phyloP scores from a whole-genome alignment of 2,888 invertebrate species.

The Callimorpha dominula region DNA sequence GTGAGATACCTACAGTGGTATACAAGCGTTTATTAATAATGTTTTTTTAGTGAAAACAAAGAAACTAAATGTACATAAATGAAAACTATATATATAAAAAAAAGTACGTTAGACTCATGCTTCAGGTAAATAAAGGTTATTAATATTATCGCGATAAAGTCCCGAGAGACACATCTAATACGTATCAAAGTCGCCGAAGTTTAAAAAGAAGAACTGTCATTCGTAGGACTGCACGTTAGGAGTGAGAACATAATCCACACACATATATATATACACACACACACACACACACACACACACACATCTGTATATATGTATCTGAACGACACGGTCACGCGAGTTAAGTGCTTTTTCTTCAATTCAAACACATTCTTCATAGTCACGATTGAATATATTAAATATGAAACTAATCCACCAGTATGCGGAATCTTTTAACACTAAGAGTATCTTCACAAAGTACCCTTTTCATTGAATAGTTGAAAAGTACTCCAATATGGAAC shows the following conservation, averaged over 20 bases:
- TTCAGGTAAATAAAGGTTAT: not conserved
- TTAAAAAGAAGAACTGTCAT: too few relatives aligned
- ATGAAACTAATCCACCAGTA: not conserved
- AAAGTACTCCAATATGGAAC: not conserved
- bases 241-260: too few relatives aligned
- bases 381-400: not conserved
- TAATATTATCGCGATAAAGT: too few relatives aligned
- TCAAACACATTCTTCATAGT: not conserved
- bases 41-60: constrained; percentile 9
- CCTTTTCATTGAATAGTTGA: not conserved
- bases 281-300: too few relatives aligned
- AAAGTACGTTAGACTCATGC: not conserved
- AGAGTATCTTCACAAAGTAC: not conserved
- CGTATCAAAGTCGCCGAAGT: too few relatives aligned
- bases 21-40: constrained; percentile 28
- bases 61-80: not conserved
- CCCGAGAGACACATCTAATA: too few relatives aligned
- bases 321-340: too few relatives aligned
- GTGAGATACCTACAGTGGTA: constrained; percentile 5
- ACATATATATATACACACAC: too few relatives aligned
- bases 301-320: too few relatives aligned
- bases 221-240: too few relatives aligned
- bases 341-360: too few relatives aligned
- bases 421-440: not conserved
- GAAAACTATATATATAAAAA: too few relatives aligned